Evolutionary conservation across 2,888 invertebrate genomes (phyloP).

Genomic region (Pilophorus perplexus): DNA sequence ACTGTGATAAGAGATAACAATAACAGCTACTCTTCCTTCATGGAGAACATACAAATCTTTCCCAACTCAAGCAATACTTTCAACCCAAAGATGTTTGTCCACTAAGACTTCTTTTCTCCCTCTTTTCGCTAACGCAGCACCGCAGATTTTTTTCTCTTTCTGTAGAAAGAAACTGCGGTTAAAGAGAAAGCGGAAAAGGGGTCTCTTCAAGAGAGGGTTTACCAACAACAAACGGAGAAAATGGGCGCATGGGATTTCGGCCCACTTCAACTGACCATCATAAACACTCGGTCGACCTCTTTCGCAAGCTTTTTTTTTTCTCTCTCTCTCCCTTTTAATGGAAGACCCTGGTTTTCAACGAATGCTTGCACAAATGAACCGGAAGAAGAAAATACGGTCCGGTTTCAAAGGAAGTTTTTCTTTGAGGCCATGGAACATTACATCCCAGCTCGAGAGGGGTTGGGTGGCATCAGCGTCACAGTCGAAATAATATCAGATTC

Average conservation of each 20-base stretch:
- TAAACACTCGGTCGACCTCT: constrained; percentile 25
- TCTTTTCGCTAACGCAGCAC: not conserved
- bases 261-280: constrained; percentile 37
- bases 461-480: too few species aligned
- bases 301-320: constrained; percentile 9
- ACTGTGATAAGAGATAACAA: too few species aligned
- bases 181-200: not conserved
- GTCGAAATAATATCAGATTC: too few species aligned
- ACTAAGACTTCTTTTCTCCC: not conserved
- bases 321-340: constrained; percentile 27
- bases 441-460: too few species aligned
- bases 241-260: not conserved
- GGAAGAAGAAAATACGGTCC: constrained; percentile 36
- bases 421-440: too few species aligned
- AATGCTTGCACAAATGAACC: constrained; percentile 35
- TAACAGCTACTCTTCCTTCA: too few species aligned
- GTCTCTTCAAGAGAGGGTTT: constrained; percentile 19
- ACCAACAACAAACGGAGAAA: constrained; percentile 30
- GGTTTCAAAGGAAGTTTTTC: too few species aligned
- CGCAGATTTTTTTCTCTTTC: too few species aligned
- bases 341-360: constrained; percentile 25
- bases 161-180: too few species aligned
- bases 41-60: too few species aligned
- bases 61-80: too few species aligned
- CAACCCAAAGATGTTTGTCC: too few species aligned